phyloP scores from a whole-genome alignment of 2,113 vertebrate species.

The Mustelus asterias region DNA sequence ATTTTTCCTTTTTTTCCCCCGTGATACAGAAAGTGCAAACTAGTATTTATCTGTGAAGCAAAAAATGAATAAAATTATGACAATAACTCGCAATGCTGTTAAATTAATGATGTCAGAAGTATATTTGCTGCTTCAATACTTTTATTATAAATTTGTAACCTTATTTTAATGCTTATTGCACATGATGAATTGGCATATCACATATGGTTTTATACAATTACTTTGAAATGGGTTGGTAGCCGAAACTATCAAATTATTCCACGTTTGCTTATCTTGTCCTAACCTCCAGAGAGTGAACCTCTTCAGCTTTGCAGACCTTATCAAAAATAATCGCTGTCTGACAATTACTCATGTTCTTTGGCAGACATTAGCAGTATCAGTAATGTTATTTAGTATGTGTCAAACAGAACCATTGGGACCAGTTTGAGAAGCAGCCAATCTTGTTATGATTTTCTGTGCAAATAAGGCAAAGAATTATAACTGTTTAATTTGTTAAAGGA shows the following conservation, averaged over 20 bases:
- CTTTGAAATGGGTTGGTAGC: constrained; percentile 14
- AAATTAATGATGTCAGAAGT: constrained; percentile 25
- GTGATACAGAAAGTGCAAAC: neutral
- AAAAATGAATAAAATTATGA: constrained; percentile 28
- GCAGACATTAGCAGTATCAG: constrained; percentile 23
- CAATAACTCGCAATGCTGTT: neutral
- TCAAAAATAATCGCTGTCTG: constrained; percentile 20
- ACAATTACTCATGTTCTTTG: constrained; percentile 25
- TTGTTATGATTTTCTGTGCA: neutral
- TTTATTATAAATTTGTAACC: constrained; percentile 27
- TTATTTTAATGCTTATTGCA: constrained; percentile 32
- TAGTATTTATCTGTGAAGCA: constrained; percentile 1
- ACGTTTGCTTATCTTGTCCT: neutral
- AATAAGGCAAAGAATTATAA: neutral
- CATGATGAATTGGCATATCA: constrained; percentile 28
- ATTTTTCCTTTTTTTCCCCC: neutral
- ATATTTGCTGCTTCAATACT: constrained; percentile 27
- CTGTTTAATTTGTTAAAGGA: neutral
- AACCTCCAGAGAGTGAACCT: constrained; percentile 18
- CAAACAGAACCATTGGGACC: constrained; percentile 17
- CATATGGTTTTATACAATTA: constrained; percentile 13
- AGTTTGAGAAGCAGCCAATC: constrained; percentile 25
- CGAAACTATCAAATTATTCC: constrained; percentile 33
- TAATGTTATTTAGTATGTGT: constrained; percentile 33
- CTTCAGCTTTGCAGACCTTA: constrained; percentile 27